A percentile compares a stretch with the other conserved stretches of the same genome.
Evolutionary conservation across 2,888 invertebrate species (phyloP).

Genomic region (Acleris laterana): DNA sequence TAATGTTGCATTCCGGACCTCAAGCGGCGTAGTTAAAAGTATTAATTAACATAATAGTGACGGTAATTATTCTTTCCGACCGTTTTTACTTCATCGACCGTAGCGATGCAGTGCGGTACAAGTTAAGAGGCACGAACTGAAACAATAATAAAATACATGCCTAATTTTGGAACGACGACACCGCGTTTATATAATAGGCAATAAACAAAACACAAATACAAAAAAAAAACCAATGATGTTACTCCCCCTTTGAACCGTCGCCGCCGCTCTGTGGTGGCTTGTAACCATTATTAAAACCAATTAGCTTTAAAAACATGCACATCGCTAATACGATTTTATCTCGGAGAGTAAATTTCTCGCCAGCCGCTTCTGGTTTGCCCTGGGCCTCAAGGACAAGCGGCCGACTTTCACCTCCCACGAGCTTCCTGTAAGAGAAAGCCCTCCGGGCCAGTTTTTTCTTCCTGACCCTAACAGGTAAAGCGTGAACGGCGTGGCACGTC

Average conservation of each 20-base stretch:
- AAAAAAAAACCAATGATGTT: not conserved
- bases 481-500: conserved; percentile 43
- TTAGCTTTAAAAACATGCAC: conserved; percentile 13
- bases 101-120: conserved; percentile 42
- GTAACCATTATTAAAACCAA: conserved; percentile 12
- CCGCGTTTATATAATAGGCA: not conserved
- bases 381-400: conserved; percentile 68
- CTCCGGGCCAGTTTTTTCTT: conserved; percentile 57
- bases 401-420: conserved; percentile 76
- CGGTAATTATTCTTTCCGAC: conserved; percentile 62
- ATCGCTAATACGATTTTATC: conserved; percentile 14
- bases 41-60: conserved; percentile 62
- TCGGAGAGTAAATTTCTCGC: conserved; percentile 39
- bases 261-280: not conserved
- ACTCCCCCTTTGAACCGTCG: not conserved
- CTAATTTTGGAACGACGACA: not conserved
- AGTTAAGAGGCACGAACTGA: conserved; percentile 15
- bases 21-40: conserved; percentile 60
- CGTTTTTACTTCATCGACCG: conserved; percentile 53
- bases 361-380: conserved; percentile 53
- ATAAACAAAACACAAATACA: not conserved
- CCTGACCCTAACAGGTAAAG: conserved; percentile 51
- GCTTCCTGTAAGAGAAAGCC: conserved; percentile 67
- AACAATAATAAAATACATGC: not conserved
- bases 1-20: conserved; percentile 45